Evolutionary conservation across 2,888 invertebrate species (phyloP).

Genomic region (Aphrophora alni): DNA sequence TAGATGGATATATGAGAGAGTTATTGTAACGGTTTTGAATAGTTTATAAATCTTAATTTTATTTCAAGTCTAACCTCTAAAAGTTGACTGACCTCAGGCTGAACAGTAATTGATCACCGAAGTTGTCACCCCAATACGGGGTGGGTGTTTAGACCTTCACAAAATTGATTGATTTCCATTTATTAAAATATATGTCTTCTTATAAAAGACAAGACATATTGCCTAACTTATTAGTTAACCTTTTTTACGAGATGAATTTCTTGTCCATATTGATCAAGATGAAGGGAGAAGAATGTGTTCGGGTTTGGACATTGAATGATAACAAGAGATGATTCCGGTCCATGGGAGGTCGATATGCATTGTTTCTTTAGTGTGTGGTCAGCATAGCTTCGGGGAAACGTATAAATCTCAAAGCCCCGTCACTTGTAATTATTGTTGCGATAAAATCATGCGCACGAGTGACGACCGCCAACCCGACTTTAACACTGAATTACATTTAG

Average conservation of each 20-base stretch:
- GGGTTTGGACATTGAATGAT: not conserved
- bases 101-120: not conserved
- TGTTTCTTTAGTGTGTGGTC: not conserved
- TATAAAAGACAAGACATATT: not conserved
- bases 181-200: not conserved
- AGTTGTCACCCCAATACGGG: too few relatives aligned
- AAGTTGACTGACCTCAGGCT: too few relatives aligned
- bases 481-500: not conserved
- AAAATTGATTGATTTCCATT: not conserved
- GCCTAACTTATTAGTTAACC: not conserved
- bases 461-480: not conserved
- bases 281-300: not conserved
- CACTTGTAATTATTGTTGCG: not conserved
- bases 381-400: not conserved
- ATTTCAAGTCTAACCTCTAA: too few relatives aligned
- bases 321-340: not conserved
- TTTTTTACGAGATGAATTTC: too few relatives aligned
- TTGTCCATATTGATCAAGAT: not conserved
- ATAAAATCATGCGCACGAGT: not conserved
- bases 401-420: not conserved
- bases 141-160: not conserved
- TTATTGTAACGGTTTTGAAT: too few relatives aligned
- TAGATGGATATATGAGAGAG: too few relatives aligned
- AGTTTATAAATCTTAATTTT: too few relatives aligned
- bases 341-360: not conserved